Percentiles rank a stretch among this genome's conserved stretches.
Conservation (phyloP, 1,140 invertebrate species). For the Drosophila tristis region DNA sequence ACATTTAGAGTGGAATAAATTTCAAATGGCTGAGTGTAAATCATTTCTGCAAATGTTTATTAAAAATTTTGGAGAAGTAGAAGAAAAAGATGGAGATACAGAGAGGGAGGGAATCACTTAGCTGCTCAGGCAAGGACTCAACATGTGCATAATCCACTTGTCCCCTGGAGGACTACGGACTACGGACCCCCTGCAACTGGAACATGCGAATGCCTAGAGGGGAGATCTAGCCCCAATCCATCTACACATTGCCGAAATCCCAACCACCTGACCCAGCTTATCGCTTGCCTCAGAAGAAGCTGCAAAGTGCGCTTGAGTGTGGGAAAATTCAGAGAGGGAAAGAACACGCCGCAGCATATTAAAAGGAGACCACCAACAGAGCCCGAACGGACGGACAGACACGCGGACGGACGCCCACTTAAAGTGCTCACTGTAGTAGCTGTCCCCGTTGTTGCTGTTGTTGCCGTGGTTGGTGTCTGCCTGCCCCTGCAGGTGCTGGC, state of each 20-base stretch:
- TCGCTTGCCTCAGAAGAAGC: conserved; percentile 49
- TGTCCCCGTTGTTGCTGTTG: conserved; percentile 12
- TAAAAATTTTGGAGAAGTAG: conserved; percentile 39
- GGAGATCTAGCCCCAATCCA: background rate
- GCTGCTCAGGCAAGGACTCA: conserved; percentile 44
- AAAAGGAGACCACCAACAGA: conserved; percentile 66
- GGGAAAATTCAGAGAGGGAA: conserved; percentile 8
- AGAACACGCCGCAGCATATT: conserved; percentile 72
- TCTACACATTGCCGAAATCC: conserved; percentile 40
- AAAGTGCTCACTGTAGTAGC: conserved; percentile 46
- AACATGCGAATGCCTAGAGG: conserved; percentile 45
- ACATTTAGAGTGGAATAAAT: conserved; percentile 27
- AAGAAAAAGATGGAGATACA: conserved; percentile 12
- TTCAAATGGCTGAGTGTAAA: conserved; percentile 46
- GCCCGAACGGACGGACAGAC: conserved; percentile 35
- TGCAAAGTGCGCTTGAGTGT: conserved; percentile 64
- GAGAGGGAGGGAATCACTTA: conserved; percentile 39
- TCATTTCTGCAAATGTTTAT: conserved; percentile 64
- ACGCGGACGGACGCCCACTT: conserved; percentile 52
- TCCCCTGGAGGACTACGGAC: conserved; percentile 14
- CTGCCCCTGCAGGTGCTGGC: conserved; percentile 19
- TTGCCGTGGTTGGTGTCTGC: conserved; percentile 9
- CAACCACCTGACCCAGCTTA: conserved; percentile 60
- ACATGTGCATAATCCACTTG: conserved; percentile 70
- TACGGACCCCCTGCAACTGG: conserved; percentile 51